Conservation (phyloP, 37 sponge, comb jelly and placozoan species). For the Agelas oroides region DNA sequence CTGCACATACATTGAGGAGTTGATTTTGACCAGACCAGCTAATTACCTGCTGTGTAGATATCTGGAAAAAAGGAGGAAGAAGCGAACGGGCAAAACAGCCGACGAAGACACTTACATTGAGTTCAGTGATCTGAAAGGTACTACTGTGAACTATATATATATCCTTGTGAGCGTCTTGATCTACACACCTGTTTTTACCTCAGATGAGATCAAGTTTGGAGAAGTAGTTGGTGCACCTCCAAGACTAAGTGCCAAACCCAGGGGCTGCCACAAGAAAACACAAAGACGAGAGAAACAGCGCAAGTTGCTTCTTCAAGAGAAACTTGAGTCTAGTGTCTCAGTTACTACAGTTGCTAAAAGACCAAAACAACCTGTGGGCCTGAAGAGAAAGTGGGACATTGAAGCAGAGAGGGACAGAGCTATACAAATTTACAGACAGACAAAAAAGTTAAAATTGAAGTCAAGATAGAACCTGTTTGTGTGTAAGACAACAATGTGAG, state of each 20-base stretch:
- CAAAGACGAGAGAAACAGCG: neutral
- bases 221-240: conserved; percentile 83
- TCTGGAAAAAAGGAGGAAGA: conserved; percentile 47
- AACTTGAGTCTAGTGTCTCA: neutral
- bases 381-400: conserved; percentile 56
- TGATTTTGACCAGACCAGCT: too few species aligned
- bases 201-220: conserved; percentile 81
- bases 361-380: conserved; percentile 4
- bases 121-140: conserved; percentile 58
- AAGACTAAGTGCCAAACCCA: conserved; percentile 60
- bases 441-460: conserved; percentile 24
- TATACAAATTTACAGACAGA: conserved; percentile 45
- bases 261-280: conserved; percentile 12
- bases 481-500: too few species aligned
- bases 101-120: conserved; percentile 10
- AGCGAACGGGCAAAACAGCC: conserved; percentile 7
- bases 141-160: neutral
- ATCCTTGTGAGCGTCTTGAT: too few species aligned
- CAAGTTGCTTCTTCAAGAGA: conserved; percentile 15
- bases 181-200: neutral
- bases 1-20: too few species aligned
- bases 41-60: conserved; percentile 66
- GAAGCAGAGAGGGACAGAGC: conserved; percentile 65
- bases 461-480: too few species aligned
- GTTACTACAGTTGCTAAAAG: too few species aligned